Evolutionary conservation across 2,113 vertebrate species (phyloP), one percentile per base, ranked within the genome.

Genomic region (Bujurquina vittata): DNA sequence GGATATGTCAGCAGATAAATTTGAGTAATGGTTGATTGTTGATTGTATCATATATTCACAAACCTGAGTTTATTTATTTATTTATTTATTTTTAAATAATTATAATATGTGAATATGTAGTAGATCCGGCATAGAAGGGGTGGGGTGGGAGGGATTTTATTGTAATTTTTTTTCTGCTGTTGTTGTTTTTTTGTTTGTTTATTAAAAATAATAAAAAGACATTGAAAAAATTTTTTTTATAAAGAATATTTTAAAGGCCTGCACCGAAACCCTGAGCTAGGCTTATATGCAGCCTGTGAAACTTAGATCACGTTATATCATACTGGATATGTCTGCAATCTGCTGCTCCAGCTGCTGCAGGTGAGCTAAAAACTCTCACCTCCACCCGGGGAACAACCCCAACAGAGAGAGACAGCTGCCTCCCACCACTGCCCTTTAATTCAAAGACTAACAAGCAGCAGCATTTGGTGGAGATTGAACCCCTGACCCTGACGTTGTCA

Each of bases 371-470:
- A 80, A 3, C 57, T 59, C 58, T 63, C 61, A 40, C 56, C 52
- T 79, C 80, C 29, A 55, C 72, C 22, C 8, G 26, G 20, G 74
- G 29, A 81, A 80, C 80, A 88, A 75, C 40, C 63, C 72, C 78
- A 52, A 56, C 55, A 72, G 49, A 62, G 52, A 79, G 60, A 86
- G 85, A 86, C 85, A 10, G 89, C 90, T 91, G 91, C 63, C 72
- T 83, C 62, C 59, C 81, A 80, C 83, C 81, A 40, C 60, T 29
- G 31, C 40, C 69, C 75, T 56, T 75, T 83, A 88, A 86, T 88
- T 90, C 84, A 88, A 75, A 75, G 77, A 40, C 80, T 67, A 76
- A 85, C 58, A 74, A 75, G 62, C 79, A 22, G 49, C 40, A 87
- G 31, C 37, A 11, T 88, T 79, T 72, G 65, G 43, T 18, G 54